Evolutionary conservation across 2,113 vertebrate species (phyloP).

Genomic region (Callipepla californica): DNA sequence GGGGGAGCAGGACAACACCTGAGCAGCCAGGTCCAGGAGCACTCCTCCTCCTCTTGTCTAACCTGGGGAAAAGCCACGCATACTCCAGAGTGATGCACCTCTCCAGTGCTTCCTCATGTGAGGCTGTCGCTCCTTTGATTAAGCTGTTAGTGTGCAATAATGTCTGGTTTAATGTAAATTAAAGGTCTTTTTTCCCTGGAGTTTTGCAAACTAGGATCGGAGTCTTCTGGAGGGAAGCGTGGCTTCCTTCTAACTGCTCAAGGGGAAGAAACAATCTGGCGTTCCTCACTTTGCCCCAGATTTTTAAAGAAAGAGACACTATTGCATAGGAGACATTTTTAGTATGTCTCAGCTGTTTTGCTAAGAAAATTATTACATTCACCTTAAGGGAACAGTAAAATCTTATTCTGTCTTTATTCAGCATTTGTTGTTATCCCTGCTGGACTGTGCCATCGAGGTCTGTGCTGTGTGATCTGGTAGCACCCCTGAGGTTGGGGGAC

Average conservation of each 20-base stretch:
- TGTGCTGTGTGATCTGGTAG: neutral
- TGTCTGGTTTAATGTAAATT: constrained; percentile 10
- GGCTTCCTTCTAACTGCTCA: neutral
- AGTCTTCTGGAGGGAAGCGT: neutral
- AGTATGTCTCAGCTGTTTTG: constrained; percentile 25
- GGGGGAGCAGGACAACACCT: neutral
- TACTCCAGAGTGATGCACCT: neutral
- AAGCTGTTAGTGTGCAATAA: constrained; percentile 49
- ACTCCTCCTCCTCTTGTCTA: neutral
- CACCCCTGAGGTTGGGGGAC: neutral
- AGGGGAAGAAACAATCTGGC: constrained; percentile 25
- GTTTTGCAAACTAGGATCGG: constrained; percentile 14
- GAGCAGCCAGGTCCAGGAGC: neutral
- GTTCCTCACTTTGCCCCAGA: neutral
- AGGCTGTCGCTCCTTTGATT: constrained; percentile 27
- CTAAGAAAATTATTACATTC: neutral
- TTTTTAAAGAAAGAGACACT: constrained; percentile 17
- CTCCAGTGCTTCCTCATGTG: neutral
- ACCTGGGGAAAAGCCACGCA: neutral
- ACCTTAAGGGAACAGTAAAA: neutral
- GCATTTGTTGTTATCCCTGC: neutral
- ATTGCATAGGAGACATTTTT: neutral
- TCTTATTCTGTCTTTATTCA: constrained; percentile 2
- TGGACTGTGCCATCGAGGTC: neutral
- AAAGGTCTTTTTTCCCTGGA: neutral